Percentiles rank a stretch among this genome's conserved stretches.
These are phyloP conservation scores for Datnioides undecimradiatus DNA, from an alignment of 2,113 vertebrate genomes.

Conservation along the genomic window DNA sequence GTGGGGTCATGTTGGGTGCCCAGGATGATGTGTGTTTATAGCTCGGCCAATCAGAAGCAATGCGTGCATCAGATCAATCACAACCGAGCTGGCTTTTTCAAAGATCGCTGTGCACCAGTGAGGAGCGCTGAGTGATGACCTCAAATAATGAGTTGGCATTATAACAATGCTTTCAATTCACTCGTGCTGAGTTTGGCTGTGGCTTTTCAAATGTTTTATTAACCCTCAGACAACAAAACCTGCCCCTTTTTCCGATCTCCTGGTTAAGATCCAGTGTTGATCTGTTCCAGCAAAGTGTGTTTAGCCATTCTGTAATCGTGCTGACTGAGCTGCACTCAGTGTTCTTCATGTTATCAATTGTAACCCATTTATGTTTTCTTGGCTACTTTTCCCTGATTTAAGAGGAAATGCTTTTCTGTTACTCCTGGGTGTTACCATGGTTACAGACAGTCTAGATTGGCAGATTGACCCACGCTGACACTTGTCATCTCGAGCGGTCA, in stretches of 20 bases:
- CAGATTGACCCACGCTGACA: not conserved
- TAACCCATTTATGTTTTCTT: not conserved
- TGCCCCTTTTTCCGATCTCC: conserved; percentile 33
- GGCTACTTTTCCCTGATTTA: not conserved
- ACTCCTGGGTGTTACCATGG: not conserved
- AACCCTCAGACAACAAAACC: not conserved
- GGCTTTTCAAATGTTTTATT: not conserved
- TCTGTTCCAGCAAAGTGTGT: conserved; percentile 35
- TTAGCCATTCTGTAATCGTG: conserved; percentile 25
- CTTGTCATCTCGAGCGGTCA: not conserved
- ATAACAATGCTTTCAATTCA: not conserved
- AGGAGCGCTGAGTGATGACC: not conserved
- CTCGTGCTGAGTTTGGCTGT: not conserved
- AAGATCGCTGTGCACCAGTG: not conserved
- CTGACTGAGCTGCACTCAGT: conserved; percentile 21
- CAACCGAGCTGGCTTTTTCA: conserved; percentile 16
- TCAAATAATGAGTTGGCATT: not conserved
- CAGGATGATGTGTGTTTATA: not conserved
- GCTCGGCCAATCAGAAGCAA: conserved; percentile 5
- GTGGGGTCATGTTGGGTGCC: not conserved
- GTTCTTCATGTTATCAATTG: not conserved
- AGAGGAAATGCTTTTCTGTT: not conserved
- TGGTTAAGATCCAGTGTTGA: conserved; percentile 29
- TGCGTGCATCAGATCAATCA: conserved; percentile 9
- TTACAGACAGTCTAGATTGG: not conserved